phyloP scores from a whole-genome alignment of 2,113 vertebrate species.

The Xenopus borealis region DNA sequence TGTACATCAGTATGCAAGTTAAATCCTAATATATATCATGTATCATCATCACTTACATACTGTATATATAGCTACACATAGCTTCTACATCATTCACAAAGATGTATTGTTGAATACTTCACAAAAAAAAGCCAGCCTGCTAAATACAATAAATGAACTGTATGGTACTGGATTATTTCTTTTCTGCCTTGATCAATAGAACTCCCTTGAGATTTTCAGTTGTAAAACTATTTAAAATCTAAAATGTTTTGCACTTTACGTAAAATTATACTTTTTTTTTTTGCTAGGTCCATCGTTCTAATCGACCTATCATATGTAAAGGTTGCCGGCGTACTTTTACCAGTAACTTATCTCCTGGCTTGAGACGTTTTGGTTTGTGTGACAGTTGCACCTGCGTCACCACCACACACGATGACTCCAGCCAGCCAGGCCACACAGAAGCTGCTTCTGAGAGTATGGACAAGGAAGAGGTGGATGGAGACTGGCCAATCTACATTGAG shows the following conservation, averaged over 20 bases:
- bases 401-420: slow-evolving; percentile 77
- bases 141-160: too few relatives aligned
- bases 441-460: slow-evolving; percentile 71
- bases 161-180: too few relatives aligned
- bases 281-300: slow-evolving; percentile 87
- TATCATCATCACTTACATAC: too few relatives aligned
- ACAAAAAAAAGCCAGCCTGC: too few relatives aligned
- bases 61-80: too few relatives aligned
- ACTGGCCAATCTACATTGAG: slow-evolving; percentile 92
- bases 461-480: slow-evolving; percentile 70
- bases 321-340: slow-evolving; percentile 89
- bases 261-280: neutral
- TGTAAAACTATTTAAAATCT: too few relatives aligned
- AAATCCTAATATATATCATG: too few relatives aligned
- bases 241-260: neutral
- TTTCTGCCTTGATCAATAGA: too few relatives aligned
- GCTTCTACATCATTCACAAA: too few relatives aligned
- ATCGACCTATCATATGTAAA: slow-evolving; percentile 89
- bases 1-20: too few relatives aligned
- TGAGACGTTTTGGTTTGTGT: slow-evolving; percentile 86
- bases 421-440: slow-evolving; percentile 70
- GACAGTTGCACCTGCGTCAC: slow-evolving; percentile 92
- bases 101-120: too few relatives aligned
- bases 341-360: slow-evolving; percentile 78
- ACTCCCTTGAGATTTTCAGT: too few relatives aligned